Evolutionary conservation across 2,888 invertebrate genomes (phyloP).

Genomic region (Gerris lacustris): DNA sequence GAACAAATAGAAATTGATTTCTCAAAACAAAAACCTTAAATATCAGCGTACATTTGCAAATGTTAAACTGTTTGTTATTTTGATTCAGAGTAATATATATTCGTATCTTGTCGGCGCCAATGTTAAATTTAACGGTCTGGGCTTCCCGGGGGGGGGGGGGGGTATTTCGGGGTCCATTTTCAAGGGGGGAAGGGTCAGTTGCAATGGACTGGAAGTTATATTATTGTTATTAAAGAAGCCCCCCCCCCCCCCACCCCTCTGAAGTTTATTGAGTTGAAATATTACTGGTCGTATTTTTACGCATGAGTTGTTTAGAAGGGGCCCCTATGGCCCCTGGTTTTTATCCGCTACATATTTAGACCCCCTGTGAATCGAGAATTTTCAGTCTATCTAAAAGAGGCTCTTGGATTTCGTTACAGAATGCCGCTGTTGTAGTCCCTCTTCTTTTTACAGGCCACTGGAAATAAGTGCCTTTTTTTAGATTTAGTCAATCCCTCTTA

Average conservation of each 20-base stretch:
- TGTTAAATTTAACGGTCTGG: background rate
- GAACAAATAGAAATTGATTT: too few species aligned
- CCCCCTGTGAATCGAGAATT: background rate
- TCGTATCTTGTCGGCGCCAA: background rate
- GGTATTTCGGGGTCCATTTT: background rate
- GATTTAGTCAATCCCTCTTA: background rate
- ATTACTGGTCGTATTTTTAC: constrained; percentile 1
- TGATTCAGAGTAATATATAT: too few species aligned
- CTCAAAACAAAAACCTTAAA: too few species aligned
- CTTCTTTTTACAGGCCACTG: background rate
- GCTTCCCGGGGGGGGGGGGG: background rate
- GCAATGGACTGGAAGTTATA: constrained; percentile 3
- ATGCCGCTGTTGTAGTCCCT: background rate
- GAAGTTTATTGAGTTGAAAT: constrained; percentile 3
- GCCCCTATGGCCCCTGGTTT: background rate
- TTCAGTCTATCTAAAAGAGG: too few species aligned
- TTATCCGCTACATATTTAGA: background rate
- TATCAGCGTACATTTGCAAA: too few species aligned
- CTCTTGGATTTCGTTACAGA: background rate
- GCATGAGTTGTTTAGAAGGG: background rate
- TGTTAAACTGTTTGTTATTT: too few species aligned
- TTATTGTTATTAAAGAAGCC: background rate
- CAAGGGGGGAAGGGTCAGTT: background rate
- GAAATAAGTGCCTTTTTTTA: background rate
- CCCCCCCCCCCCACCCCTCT: background rate